A percentile compares a stretch with the other conserved stretches of the same genome.
phyloP scores from a whole-genome alignment of 2,113 vertebrate species.

The Acinonyx jubatus region DNA sequence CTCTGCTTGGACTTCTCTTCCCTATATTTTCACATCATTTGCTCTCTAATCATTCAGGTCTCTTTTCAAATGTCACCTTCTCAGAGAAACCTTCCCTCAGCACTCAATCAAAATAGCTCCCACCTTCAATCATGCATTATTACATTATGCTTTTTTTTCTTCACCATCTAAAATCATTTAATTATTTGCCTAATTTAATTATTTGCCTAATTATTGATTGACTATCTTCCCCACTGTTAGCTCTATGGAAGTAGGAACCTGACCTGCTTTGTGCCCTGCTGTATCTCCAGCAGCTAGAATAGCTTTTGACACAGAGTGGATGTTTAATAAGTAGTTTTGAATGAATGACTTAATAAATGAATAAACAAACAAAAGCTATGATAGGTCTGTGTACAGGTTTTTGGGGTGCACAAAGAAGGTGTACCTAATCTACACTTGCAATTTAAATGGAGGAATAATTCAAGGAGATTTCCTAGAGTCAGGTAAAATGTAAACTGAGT shows the following conservation, averaged over 20 bases:
- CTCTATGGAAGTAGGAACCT: background rate
- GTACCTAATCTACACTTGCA: background rate
- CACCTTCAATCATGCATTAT: background rate
- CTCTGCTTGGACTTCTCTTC: background rate
- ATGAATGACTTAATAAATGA: background rate
- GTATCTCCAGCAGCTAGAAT: background rate
- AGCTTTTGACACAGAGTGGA: background rate
- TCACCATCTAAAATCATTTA: background rate
- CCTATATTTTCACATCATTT: background rate
- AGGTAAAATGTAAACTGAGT: background rate
- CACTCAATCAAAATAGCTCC: background rate
- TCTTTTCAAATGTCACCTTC: slow-evolving; percentile 44
- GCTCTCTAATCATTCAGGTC: background rate
- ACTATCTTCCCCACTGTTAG: background rate
- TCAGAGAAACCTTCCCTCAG: background rate
- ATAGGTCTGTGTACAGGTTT: background rate
- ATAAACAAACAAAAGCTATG: background rate
- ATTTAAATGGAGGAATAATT: background rate
- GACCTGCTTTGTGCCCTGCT: background rate
- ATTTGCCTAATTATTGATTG: background rate
- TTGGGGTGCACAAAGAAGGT: background rate
- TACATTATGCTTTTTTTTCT: background rate
- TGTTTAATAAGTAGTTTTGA: slow-evolving; percentile 31
- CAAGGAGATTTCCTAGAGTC: background rate
- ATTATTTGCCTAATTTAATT: background rate